Evolutionary conservation across 2,888 invertebrate genomes (phyloP), one percentile per base, ranked within the genome.

Genomic region (Hirudinaria manillensis): DNA sequence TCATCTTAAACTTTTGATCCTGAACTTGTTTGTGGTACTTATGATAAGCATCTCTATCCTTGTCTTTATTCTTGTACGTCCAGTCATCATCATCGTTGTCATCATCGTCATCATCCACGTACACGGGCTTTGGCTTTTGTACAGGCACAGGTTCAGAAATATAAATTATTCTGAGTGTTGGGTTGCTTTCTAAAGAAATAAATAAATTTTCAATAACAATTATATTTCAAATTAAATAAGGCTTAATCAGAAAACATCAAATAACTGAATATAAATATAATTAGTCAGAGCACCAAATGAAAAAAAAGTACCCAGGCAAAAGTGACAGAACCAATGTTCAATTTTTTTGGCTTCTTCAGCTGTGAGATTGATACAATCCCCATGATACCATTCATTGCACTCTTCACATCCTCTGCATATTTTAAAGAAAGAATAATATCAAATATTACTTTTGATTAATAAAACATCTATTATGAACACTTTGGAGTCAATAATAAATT

Each of bases 361-460:
- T 0, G 94, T 94, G 79, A 97, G 93, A 80, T 92, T 93, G 79
- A 98, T 95, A 84, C 97, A 98, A 83, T 96, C 94, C 0, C 97
- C 97, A 83, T 98, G 98, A 83, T 94, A 98, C 97, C 98, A 98
- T 86, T 97, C 96, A 85, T 97, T 94, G 84, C 98, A 98, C 21
- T 92, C 90, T 85, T 98, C 98, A 86, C 98, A 98, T 55, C 93
- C 94, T 85, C 93, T 93, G 82, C 21, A 80, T 79, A 10, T 45
- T 45, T 45, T 36, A 45, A 29, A 67, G 27, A 29, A 45, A 70
- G 16, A 45, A 45, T 24, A 24, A 61, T 29, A 61, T 27, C 19
- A 61, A 61, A 3, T 24, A 61, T 13, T n/a, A 6, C 24, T 21
- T 53, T 53, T 53, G 21, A 53, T 53, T 21, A 27, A 61, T 27